These are phyloP conservation scores for Apodemia hepburni DNA, from an alignment of 2,888 invertebrate genomes.

Conservation along the genomic window DNA sequence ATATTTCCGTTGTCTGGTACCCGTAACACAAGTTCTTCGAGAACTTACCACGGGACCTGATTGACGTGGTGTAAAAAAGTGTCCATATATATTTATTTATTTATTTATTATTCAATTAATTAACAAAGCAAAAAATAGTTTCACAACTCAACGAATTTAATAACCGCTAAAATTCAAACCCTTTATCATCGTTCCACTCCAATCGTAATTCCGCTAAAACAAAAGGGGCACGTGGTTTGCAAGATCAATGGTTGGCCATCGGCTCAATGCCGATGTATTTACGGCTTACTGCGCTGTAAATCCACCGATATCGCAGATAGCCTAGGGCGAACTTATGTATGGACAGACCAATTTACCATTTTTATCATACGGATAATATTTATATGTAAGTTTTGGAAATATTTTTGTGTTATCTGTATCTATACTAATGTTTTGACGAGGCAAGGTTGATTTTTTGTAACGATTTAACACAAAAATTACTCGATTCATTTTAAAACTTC, in stretches of 20 bases:
- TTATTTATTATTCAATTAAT: not conserved
- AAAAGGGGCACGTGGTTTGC: constrained; percentile 37
- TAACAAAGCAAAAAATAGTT: constrained; percentile 4
- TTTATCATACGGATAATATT: not conserved
- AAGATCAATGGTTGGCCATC: constrained; percentile 53
- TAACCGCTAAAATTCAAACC: constrained; percentile 33
- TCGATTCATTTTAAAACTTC: no score
- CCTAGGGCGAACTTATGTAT: not conserved
- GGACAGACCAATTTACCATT: not conserved
- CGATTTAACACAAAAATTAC: no score
- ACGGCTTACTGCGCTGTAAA: constrained; percentile 66
- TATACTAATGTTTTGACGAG: no score
- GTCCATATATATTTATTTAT: no score
- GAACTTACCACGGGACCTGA: no score
- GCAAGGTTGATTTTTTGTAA: no score
- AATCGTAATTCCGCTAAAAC: constrained; percentile 42
- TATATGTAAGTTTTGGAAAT: not conserved
- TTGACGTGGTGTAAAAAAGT: no score
- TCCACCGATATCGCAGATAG: constrained; percentile 51
- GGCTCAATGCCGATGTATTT: constrained; percentile 47
- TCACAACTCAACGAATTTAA: constrained; percentile 12
- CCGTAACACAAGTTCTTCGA: no score
- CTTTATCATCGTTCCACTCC: constrained; percentile 40
- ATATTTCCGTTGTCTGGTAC: no score
- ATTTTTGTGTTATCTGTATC: no score